A percentile compares a stretch with the other conserved stretches of the same genome.
Evolutionary conservation across 1,140 invertebrate species (phyloP).

Genomic region (Antheraea mylitta): DNA sequence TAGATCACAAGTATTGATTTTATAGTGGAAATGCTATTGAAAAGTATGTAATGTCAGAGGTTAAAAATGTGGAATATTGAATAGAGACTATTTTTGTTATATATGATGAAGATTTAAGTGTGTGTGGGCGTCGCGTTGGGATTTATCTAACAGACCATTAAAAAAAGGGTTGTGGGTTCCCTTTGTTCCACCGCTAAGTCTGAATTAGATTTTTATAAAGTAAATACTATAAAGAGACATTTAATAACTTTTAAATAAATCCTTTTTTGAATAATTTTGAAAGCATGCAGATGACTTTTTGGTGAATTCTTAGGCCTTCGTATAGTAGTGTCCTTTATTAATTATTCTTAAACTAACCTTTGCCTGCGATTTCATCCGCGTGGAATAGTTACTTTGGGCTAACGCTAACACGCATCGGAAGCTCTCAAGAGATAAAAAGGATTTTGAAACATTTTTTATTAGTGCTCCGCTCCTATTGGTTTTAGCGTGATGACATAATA

Average conservation of each 20-base stretch:
- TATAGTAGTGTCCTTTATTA: not conserved
- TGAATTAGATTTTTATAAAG: not conserved
- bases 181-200: conserved; percentile 16
- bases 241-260: not conserved
- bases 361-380: no score
- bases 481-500: no score
- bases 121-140: conserved; percentile 26
- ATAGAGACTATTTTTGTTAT: conserved; percentile 5
- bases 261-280: not conserved
- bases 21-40: no score
- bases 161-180: conserved; percentile 40
- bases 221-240: not conserved
- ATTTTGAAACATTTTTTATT: no score
- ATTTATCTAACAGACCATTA: conserved; percentile 56
- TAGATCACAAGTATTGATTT: no score
- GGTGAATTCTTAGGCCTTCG: not conserved
- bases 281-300: not conserved
- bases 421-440: no score
- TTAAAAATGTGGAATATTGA: not conserved
- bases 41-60: not conserved
- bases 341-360: no score
- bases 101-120: conserved; percentile 34
- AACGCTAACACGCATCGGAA: no score
- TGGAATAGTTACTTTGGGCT: no score
- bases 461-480: no score